Evolutionary conservation across 2,797 vertebrate genomes (phyloP).

Genomic region (Molossus alvarezi): DNA sequence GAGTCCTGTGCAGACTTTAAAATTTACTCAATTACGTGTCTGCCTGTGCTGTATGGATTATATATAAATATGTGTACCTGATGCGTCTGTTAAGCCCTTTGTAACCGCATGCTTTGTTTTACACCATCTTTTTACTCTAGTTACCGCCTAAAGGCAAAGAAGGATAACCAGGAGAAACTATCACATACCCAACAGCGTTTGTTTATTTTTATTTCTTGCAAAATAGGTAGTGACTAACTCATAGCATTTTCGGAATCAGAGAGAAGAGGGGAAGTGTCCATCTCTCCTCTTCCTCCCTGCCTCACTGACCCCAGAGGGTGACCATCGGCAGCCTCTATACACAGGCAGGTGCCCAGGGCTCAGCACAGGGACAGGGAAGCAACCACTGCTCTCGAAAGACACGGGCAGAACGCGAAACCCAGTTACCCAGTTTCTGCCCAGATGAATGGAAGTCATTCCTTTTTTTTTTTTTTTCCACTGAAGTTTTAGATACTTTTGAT

Average conservation of each 20-base stretch:
- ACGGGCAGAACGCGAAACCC: not conserved
- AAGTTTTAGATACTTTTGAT: constrained; percentile 27
- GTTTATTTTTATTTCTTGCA: not conserved
- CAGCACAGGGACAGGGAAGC: not conserved
- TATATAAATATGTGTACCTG: not conserved
- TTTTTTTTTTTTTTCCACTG: not conserved
- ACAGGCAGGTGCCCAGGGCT: no score
- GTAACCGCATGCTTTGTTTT: not conserved
- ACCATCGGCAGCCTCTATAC: not conserved
- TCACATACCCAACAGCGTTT: not conserved
- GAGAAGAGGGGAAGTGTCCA: not conserved
- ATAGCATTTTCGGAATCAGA: not conserved
- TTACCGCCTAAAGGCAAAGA: not conserved
- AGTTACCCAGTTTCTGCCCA: not conserved
- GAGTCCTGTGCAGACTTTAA: not conserved
- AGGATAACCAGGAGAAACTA: not conserved
- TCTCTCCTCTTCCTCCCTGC: no score
- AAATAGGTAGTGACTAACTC: not conserved
- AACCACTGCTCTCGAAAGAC: not conserved
- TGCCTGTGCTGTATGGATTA: not conserved
- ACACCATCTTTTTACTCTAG: not conserved
- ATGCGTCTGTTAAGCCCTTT: not conserved
- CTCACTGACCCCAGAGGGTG: not conserved
- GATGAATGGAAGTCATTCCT: not conserved
- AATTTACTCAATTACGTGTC: not conserved